Conservation (phyloP, 2,113 vertebrate genomes). For the Taurulus bubalis region DNA sequence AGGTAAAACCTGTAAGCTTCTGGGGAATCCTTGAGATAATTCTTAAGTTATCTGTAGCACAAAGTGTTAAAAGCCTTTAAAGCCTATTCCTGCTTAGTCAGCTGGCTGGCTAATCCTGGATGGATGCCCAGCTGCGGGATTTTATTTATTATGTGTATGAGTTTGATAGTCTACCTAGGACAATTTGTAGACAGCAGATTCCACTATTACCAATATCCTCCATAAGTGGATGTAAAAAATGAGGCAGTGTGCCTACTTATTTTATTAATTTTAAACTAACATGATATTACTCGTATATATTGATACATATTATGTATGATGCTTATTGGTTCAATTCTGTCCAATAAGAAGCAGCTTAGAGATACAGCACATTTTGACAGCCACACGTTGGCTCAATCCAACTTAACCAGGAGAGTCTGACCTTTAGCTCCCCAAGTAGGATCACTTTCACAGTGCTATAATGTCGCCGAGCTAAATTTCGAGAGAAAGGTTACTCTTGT, state of each 20-base stretch:
- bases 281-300: not conserved
- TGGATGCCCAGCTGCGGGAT: slow-evolving; percentile 28
- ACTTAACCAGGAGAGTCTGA: slow-evolving; percentile 45
- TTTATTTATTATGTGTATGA: slow-evolving; percentile 23
- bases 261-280: not conserved
- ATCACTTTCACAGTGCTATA: slow-evolving; percentile 38
- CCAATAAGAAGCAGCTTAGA: not conserved
- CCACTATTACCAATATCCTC: not conserved
- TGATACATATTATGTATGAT: not conserved
- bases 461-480: slow-evolving; percentile 51
- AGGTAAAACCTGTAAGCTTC: slow-evolving; percentile 80
- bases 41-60: slow-evolving; percentile 73
- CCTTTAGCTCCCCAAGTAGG: slow-evolving; percentile 45
- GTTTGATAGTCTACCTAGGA: slow-evolving; percentile 34
- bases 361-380: slow-evolving; percentile 14
- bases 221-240: slow-evolving; percentile 12
- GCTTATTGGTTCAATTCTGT: slow-evolving; percentile 11
- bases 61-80: slow-evolving; percentile 78
- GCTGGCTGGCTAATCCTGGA: slow-evolving; percentile 66
- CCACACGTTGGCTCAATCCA: slow-evolving; percentile 40
- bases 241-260: not conserved
- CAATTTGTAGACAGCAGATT: not conserved
- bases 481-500: slow-evolving; percentile 68
- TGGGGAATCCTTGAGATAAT: slow-evolving; percentile 73
- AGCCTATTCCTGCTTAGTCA: slow-evolving; percentile 72